Evolutionary conservation across 2,888 invertebrate genomes (phyloP).

Genomic region (Cenopis cana): DNA sequence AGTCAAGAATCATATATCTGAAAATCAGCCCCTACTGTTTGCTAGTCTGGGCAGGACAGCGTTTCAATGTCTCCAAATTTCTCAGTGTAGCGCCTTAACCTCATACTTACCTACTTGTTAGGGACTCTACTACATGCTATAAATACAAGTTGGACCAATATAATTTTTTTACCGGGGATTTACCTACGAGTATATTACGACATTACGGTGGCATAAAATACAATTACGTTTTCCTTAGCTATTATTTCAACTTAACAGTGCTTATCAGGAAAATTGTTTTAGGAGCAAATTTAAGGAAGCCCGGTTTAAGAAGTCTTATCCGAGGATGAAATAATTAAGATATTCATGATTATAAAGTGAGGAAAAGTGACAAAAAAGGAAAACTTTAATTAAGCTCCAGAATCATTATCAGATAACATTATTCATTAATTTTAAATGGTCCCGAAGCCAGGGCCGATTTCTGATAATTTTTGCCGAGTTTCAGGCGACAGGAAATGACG

Average conservation of each 20-base stretch:
- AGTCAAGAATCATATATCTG: too few species aligned
- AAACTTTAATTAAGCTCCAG: constrained; percentile 82
- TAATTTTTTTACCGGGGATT: constrained; percentile 45
- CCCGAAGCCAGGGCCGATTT: constrained; percentile 73
- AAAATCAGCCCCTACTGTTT: too few species aligned
- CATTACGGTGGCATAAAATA: constrained; percentile 13
- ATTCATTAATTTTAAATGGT: constrained; percentile 84
- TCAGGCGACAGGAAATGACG: constrained; percentile 78
- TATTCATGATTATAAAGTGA: constrained; percentile 77
- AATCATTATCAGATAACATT: constrained; percentile 84
- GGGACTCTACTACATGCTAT: constrained; percentile 9
- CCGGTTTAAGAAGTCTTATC: constrained; percentile 56
- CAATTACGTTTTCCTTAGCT: constrained; percentile 12
- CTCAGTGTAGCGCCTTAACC: too few species aligned
- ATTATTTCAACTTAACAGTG: constrained; percentile 44
- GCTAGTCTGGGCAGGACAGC: too few species aligned
- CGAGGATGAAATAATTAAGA: constrained; percentile 73
- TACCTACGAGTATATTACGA: constrained; percentile 27
- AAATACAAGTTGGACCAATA: constrained; percentile 49
- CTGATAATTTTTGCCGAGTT: constrained; percentile 80
- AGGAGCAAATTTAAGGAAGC: constrained; percentile 65
- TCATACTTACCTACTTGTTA: constrained; percentile 11
- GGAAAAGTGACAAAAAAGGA: constrained; percentile 67
- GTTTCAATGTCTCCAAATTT: too few species aligned
- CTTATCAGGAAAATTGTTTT: constrained; percentile 65